Evolutionary conservation across 64 coral and sea anemone genomes (phyloP).

Genomic region (Acropora yongei): DNA sequence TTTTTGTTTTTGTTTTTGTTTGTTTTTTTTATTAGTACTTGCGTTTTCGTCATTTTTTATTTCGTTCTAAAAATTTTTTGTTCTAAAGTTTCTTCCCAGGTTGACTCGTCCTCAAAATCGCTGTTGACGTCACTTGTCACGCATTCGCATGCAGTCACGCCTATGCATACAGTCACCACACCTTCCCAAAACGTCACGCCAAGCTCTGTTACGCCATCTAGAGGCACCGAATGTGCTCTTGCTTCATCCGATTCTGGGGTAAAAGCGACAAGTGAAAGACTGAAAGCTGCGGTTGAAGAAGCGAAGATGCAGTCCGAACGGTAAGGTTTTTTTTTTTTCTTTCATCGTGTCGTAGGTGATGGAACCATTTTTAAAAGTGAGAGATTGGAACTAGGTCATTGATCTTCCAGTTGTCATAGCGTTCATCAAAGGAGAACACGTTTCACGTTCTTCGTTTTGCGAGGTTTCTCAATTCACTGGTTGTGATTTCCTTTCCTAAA

Average conservation of each 20-base stretch:
- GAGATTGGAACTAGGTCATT: not conserved
- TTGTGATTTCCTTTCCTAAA: not conserved
- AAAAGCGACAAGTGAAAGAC: not conserved
- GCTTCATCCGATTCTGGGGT: not conserved
- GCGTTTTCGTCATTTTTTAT: not conserved
- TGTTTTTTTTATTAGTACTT: too few species aligned
- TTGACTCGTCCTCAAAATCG: not conserved
- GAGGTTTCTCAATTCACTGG: too few species aligned
- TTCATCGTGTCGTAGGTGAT: not conserved
- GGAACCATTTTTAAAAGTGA: too few species aligned
- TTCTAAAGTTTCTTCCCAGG: not conserved
- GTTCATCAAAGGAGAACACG: too few species aligned
- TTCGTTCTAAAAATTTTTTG: not conserved
- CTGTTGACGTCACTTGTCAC: not conserved
- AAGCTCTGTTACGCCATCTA: not conserved
- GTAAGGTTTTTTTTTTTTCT: not conserved
- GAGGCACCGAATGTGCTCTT: not conserved
- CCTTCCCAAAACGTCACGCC: not conserved
- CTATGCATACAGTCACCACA: not conserved
- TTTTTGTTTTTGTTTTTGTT: too few species aligned
- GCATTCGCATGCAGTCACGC: too few species aligned
- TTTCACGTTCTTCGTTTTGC: too few species aligned
- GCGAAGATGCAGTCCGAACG: conserved; percentile 27
- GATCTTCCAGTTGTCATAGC: not conserved
- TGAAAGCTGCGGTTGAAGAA: not conserved